Base-by-base conservation (phyloP, 2,888 invertebrate genomes). In the Lasioglossum pauxillum region DNA sequence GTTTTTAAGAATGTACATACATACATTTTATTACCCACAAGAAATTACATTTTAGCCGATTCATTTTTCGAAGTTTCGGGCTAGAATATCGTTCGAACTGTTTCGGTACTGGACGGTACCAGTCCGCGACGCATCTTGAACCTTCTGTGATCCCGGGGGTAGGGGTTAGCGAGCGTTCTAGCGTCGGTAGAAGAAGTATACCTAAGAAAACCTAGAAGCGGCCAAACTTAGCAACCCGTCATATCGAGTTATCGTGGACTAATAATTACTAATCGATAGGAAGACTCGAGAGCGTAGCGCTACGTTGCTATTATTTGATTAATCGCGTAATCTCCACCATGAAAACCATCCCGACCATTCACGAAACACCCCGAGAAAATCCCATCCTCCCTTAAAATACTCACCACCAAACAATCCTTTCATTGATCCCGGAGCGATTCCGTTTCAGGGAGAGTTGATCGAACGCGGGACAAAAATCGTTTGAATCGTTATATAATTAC, bases 161-260 rank as follows among this genome's bases (percentile, higher is more conserved):
- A 71, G 78, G 83, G 87, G 77, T 72, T 74, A 31, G 84, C 74
- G 86, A 82, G 73, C 82, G 80, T 60, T 71, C 46, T 82, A 85
- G 77, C 64, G 82, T 38, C 83, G 87, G 80, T 84, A 87, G 80
- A 79, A 71, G 85, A 87, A 82, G 81, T 89, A 89, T 88, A 93
- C 82, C 85, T 85, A 89, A 92, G 84, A 85, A 88, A 92, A 91
- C 93, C 92, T 93, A 94, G 93, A 91, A 94, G 94, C 92, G 94
- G 94, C 94, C 94, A 94, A 94, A 94, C 88, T 92, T 91, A 91
- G 91, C 88, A 91, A 92, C 87, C 91, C 80, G 92, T 93, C 92
- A 92, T 93, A 93, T 93, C 93, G 93, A 93, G 92, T 90, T 88
- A 89, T 91, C 89, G 90, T 90, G 87, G 89, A 91, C 91, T 92